A percentile compares a stretch with the other conserved stretches of the same genome.
phyloP scores from a whole-genome alignment of 2,888 invertebrate genomes.

The Agrypnus murinus region DNA sequence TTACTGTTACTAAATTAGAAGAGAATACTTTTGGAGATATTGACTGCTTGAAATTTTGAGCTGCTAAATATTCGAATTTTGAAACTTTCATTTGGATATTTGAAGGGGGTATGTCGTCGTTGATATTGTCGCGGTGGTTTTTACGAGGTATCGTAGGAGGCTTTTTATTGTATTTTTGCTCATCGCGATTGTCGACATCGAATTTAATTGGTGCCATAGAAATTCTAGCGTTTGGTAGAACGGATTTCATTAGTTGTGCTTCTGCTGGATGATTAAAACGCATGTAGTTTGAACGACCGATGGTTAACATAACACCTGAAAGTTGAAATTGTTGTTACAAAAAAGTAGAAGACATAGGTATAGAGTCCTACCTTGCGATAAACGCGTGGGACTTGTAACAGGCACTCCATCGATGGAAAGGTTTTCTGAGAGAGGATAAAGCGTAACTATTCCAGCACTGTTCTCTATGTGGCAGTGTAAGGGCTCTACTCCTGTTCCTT shows the following conservation, averaged over 20 bases:
- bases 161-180: conserved; percentile 73
- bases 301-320: conserved; percentile 91
- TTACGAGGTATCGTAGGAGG: conserved; percentile 80
- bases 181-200: conserved; percentile 66
- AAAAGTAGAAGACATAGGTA: too few species aligned
- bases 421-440: conserved; percentile 79
- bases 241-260: conserved; percentile 89
- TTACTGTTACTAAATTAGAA: conserved; percentile 84
- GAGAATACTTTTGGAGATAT: conserved; percentile 88
- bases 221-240: conserved; percentile 83
- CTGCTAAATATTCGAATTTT: conserved; percentile 86
- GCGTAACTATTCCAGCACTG: conserved; percentile 87
- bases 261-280: conserved; percentile 95
- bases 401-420: conserved; percentile 82
- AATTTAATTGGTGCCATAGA: conserved; percentile 87
- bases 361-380: conserved; percentile 86
- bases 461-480: conserved; percentile 93
- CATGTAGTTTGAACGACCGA: conserved; percentile 93
- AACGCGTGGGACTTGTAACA: conserved; percentile 81
- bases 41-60: conserved; percentile 75
- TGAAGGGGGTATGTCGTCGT: conserved; percentile 73
- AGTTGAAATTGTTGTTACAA: neutral
- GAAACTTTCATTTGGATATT: conserved; percentile 85
- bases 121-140: conserved; percentile 67
- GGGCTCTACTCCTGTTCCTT: conserved; percentile 89